phyloP scores from a whole-genome alignment of 92 coral and sea anemone genomes.

The Pocillopora grandis region DNA sequence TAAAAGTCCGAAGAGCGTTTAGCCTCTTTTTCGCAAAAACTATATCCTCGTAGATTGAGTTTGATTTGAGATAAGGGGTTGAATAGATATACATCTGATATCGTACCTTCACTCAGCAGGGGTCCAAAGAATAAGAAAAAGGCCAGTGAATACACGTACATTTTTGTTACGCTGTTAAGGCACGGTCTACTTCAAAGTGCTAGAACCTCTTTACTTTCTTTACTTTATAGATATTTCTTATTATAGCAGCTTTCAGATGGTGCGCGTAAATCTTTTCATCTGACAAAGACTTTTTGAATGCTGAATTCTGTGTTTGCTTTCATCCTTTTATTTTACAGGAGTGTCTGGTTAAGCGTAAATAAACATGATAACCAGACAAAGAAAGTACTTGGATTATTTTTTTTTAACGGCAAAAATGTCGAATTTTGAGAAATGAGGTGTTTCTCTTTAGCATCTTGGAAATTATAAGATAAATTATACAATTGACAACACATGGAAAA shows the following conservation, averaged over 20 bases:
- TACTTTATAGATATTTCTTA: background rate
- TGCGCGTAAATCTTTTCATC: background rate
- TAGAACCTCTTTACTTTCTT: background rate
- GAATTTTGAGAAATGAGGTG: too few relatives aligned
- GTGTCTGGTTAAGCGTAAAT: background rate
- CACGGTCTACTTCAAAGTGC: background rate
- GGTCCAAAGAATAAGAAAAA: background rate
- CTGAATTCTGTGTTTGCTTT: background rate
- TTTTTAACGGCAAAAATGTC: too few relatives aligned
- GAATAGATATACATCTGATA: background rate
- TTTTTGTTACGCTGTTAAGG: background rate
- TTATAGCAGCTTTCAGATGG: background rate
- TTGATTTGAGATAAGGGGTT: too few relatives aligned
- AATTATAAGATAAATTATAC: too few relatives aligned
- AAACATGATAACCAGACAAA: too few relatives aligned
- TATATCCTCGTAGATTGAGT: too few relatives aligned
- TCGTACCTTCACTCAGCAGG: background rate
- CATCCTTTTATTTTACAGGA: background rate
- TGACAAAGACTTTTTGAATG: background rate
- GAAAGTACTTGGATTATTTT: too few relatives aligned
- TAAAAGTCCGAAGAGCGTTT: too few relatives aligned
- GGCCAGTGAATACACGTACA: background rate
- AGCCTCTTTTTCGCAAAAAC: too few relatives aligned
- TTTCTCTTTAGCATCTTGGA: too few relatives aligned
- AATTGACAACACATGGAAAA: too few relatives aligned